A percentile compares a stretch with the other conserved stretches of the same genome.
These are phyloP conservation scores for Acanthurus lineatus DNA, from an alignment of 2,797 vertebrate genomes.

Conservation along the genomic window DNA sequence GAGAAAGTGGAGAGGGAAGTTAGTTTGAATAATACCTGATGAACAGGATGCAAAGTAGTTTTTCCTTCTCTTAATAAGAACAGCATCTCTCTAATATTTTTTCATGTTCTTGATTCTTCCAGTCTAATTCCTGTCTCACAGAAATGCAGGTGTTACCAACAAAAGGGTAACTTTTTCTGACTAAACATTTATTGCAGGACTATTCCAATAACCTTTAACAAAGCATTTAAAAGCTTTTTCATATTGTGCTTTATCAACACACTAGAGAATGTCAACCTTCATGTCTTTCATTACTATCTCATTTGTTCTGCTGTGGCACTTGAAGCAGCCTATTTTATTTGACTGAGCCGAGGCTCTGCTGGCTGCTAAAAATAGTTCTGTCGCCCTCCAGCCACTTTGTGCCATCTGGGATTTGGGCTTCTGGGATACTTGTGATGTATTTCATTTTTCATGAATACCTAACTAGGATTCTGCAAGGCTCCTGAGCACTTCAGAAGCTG, in stretches of 20 bases:
- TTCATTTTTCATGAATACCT: conserved; percentile 78
- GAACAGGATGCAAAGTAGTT: background rate
- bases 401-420: conserved; percentile 76
- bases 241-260: conserved; percentile 1
- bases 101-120: background rate
- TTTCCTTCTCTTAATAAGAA: conserved; percentile 37
- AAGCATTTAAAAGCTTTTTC: conserved; percentile 24
- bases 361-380: conserved; percentile 80
- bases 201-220: background rate
- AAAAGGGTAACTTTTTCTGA: background rate
- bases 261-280: background rate
- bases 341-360: conserved; percentile 55
- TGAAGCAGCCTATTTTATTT: conserved; percentile 63
- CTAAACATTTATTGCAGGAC: background rate
- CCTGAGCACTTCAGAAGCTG: conserved; percentile 40
- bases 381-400: conserved; percentile 75
- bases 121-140: background rate
- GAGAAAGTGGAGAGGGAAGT: conserved; percentile 28
- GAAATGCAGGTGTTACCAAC: accelerated
- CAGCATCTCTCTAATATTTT: background rate
- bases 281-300: conserved; percentile 35
- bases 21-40: background rate
- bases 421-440: conserved; percentile 73
- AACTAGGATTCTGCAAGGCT: conserved; percentile 65
- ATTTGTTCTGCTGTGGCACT: conserved; percentile 60